These are phyloP conservation scores for Cyanoderma ruficeps DNA, from an alignment of 2,113 vertebrate species.

Conservation along the genomic window DNA sequence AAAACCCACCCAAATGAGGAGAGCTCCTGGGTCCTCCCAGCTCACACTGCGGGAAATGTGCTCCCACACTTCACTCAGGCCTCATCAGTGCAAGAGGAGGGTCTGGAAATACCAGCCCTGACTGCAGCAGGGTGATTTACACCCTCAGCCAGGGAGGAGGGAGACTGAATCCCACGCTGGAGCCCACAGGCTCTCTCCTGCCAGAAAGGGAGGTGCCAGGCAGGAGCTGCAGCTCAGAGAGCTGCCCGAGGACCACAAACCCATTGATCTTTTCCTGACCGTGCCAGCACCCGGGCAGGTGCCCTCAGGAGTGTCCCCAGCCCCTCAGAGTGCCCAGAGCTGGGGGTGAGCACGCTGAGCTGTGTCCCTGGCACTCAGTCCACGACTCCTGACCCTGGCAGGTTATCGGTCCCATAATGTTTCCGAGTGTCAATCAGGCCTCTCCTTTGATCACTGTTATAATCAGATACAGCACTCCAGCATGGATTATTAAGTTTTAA, in stretches of 20 bases:
- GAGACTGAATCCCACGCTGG: background rate
- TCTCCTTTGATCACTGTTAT: slow-evolving; percentile 59
- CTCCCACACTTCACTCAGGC: background rate
- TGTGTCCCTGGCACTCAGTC: fast-evolving
- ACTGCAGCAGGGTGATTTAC: background rate
- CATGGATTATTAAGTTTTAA: slow-evolving; percentile 63
- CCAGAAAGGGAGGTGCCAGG: background rate
- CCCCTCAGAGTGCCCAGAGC: background rate
- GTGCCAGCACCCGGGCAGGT: background rate
- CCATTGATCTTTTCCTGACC: background rate
- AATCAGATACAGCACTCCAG: slow-evolving; percentile 67
- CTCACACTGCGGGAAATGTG: fast-evolving
- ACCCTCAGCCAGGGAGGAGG: fast-evolving
- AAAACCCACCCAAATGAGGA: background rate
- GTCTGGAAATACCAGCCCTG: background rate
- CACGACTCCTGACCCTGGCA: slow-evolving; percentile 33
- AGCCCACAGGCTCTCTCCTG: background rate
- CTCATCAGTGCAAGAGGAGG: background rate
- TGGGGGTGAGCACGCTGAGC: background rate
- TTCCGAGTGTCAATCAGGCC: slow-evolving; percentile 38
- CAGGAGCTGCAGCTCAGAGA: background rate
- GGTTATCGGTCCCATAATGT: slow-evolving; percentile 25
- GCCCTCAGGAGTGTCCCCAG: background rate
- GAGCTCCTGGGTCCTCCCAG: background rate
- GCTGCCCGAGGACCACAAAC: background rate